Base-by-base conservation (phyloP, 2,797 vertebrate species). In the Sardinella longiceps region DNA sequence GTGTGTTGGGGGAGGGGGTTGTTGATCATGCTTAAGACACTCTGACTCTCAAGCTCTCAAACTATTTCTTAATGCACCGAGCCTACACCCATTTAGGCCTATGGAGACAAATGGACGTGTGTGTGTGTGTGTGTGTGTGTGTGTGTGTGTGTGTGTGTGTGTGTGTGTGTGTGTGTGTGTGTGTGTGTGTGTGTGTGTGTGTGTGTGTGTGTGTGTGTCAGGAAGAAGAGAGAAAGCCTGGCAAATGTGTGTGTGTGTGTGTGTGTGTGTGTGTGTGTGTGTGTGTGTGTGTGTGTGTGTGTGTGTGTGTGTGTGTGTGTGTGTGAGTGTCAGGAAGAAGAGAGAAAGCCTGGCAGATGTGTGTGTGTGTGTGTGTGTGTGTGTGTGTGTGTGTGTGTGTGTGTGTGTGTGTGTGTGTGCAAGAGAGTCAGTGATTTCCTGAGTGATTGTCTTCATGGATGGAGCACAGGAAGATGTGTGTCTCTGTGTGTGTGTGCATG, bases 21-120 rank as follows among this genome's bases (percentile, higher is more conserved):
- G 4, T 43, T 43, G 39, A 43, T 43, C 39, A 43, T 43, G 2
- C 43, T 43, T 43, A 3, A 43, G 39, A 6, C 80, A 51, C 60
- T 84, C 81, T 84, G 80, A 81, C 4, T 43, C 82, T 84, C 84
- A 84, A 60, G 83, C 80, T 80, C 43, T 43, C 4, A 1, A n/a
- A n/a, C n/a, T 48, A 82, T 80, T 81, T 66, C 85, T 86, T 83
- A 87, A 90, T 89, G 46, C 45, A 48, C 39, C n/a, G n/a, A n/a
- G n/a, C 74, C 83, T 84, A 70, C 53, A 81, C 81, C 56, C 46
- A 50, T 83, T 82, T 46, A 20, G 53, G 3, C 20, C 85, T 84
- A 82, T 87, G 81, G 83, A 88, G 87, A 88, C 81, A 70, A 85
- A 90, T 81, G 43, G 63, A 56, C 53, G 53, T 56, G 53, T 56